Evolutionary conservation across 2,113 vertebrate species (phyloP).

Genomic region (Laticauda laticaudata): DNA sequence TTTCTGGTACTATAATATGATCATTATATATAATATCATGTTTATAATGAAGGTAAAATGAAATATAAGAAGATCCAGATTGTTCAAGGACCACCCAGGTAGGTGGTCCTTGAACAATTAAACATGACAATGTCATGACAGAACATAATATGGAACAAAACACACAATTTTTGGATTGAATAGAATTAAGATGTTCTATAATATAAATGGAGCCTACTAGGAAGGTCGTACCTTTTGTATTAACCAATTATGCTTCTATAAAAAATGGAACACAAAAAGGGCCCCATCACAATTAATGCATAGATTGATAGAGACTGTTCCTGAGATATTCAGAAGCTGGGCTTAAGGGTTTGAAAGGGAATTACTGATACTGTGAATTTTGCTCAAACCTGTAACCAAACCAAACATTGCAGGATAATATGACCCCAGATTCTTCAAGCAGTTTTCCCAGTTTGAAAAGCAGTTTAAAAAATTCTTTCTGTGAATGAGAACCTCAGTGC

Average conservation of each 20-base stretch:
- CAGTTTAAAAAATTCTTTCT: background rate
- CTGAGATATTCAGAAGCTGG: background rate
- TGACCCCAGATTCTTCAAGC: background rate
- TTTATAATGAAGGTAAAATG: background rate
- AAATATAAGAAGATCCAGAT: background rate
- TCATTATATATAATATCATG: background rate
- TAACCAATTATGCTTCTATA: background rate
- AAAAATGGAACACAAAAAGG: background rate
- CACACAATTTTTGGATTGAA: background rate
- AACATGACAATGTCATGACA: background rate
- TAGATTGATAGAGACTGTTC: background rate
- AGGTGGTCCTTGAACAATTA: background rate
- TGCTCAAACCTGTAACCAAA: background rate
- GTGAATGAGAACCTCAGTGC: background rate
- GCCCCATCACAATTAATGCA: background rate
- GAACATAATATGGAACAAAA: background rate
- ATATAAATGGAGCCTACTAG: background rate
- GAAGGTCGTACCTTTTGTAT: background rate
- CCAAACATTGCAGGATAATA: background rate
- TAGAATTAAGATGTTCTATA: background rate
- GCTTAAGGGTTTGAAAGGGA: background rate
- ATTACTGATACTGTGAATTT: background rate
- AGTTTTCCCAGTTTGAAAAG: background rate
- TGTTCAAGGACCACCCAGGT: background rate
- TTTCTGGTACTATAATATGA: background rate